Percentiles rank a stretch among this genome's conserved stretches.
phyloP scores from a whole-genome alignment of 2,797 vertebrate species.

The Chelonia mydas region DNA sequence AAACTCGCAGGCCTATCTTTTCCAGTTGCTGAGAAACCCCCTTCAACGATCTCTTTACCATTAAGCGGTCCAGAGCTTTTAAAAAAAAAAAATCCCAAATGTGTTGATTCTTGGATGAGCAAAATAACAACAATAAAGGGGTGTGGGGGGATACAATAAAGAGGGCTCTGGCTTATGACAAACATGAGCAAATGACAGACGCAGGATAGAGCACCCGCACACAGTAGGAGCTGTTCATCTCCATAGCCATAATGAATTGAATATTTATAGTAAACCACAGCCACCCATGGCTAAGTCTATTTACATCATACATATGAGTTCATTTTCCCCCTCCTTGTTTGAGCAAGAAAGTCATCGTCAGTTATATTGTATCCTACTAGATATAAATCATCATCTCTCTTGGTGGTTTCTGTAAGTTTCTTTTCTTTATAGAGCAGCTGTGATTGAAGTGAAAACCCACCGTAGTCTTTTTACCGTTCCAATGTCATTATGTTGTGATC shows the following conservation, averaged over 20 bases:
- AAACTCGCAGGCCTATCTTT: slow-evolving; percentile 80
- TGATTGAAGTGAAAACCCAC: slow-evolving; percentile 78
- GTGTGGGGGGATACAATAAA: background rate
- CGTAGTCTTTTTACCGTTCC: slow-evolving; percentile 72
- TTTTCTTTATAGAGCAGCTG: slow-evolving; percentile 73
- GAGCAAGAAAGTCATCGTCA: slow-evolving; percentile 79
- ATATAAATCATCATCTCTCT: slow-evolving; percentile 81
- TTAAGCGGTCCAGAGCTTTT: slow-evolving; percentile 64
- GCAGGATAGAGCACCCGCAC: slow-evolving; percentile 44
- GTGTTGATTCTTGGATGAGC: slow-evolving; percentile 56
- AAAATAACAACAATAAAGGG: background rate
- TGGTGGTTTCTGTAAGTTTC: slow-evolving; percentile 75
- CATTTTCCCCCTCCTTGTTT: slow-evolving; percentile 78
- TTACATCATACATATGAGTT: slow-evolving; percentile 80
- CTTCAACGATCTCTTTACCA: slow-evolving; percentile 72
- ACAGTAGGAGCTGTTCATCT: slow-evolving; percentile 64
- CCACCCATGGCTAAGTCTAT: slow-evolving; percentile 72
- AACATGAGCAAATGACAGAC: slow-evolving; percentile 60
- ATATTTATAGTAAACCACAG: slow-evolving; percentile 75
- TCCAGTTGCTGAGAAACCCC: slow-evolving; percentile 71
- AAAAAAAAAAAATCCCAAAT: slow-evolving; percentile 50
- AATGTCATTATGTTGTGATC: slow-evolving; percentile 79
- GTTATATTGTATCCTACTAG: slow-evolving; percentile 71
- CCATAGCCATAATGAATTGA: slow-evolving; percentile 65
- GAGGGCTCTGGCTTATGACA: slow-evolving; percentile 69